Evolutionary conservation across 1,140 invertebrate genomes (phyloP), one percentile per base, ranked within the genome.

Genomic region (Drosophila mauritiana): DNA sequence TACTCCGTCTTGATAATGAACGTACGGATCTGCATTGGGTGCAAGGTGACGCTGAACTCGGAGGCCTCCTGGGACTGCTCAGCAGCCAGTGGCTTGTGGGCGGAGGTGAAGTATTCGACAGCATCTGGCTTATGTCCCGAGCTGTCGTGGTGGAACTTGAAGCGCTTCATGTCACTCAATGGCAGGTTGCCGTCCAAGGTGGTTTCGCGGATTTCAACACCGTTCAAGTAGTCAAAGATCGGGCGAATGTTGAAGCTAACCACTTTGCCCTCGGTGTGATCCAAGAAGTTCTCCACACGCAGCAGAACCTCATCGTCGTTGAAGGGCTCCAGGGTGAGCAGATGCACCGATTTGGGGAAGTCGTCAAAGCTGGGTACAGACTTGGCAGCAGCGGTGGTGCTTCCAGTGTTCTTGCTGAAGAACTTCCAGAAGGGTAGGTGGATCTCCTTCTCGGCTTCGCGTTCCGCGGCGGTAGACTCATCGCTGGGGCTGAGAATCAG

Each of bases 301-400:
- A 99, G 76, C 2, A 99, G 93, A 6, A 97, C 92, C 10, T 94
- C 94, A 1, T 92, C 93, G 8, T 94, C 94, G 67, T 95, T 95
- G 95, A 97, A 97, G 12, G 97, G 96, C 90, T 98, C 97, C 56
- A 98, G 91, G 10, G 97, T 98, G 36, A 99, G 92, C 22, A 99
- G 92, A 77, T 98, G 95, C 0, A 99, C 94, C 92, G 98, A 97
- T 13, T 93, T 80, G 3, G 98, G 93, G 54, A 92, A 94, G 45
- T 68, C 80, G 1, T 43, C 57, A 20, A 88, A 83, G 56, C 81
- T 78, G 43, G 84, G 84, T 2, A 73, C 78, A 1, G 56, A 7
- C 7, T 75, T 75, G 36, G 36, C 5, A 25, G 56, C 48, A 2
- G 69, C 37, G 93, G 81, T 65, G 92, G 94, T 37, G 42, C 53